A percentile compares a stretch with the other conserved stretches of the same genome.
Evolutionary conservation across 2,797 vertebrate genomes (phyloP).

Genomic region (Morus bassanus): DNA sequence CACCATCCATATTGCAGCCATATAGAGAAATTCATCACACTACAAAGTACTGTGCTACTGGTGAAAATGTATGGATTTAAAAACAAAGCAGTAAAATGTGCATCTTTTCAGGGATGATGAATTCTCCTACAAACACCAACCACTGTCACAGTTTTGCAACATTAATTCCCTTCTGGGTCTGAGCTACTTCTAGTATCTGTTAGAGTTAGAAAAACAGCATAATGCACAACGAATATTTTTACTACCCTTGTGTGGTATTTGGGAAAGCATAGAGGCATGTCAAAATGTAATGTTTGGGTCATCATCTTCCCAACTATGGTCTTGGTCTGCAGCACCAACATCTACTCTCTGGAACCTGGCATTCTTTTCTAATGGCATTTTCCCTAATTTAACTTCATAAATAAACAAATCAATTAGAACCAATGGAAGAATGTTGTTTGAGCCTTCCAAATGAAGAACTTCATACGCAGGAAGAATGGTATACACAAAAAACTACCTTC

Average conservation of each 20-base stretch:
- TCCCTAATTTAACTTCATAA: not conserved
- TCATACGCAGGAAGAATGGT: not conserved
- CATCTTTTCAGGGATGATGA: conserved; percentile 26
- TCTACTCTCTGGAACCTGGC: not conserved
- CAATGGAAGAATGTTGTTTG: not conserved
- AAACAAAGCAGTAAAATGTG: conserved; percentile 8
- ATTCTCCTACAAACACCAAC: not conserved
- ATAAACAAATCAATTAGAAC: not conserved
- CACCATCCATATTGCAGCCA: not conserved
- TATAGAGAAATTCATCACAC: not conserved
- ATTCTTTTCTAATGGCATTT: not conserved
- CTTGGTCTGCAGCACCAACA: not conserved
- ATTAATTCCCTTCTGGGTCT: not conserved
- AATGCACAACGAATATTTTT: not conserved
- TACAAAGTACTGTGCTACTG: not conserved
- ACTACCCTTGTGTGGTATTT: not conserved
- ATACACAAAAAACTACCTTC: not conserved
- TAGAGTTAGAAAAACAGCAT: not conserved
- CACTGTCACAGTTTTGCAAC: not conserved
- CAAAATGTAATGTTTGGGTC: not conserved
- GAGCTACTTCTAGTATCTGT: not conserved
- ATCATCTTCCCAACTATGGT: not conserved
- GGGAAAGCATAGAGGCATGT: not conserved
- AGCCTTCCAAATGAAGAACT: not conserved
- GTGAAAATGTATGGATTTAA: conserved; percentile 14